phyloP scores from a whole-genome alignment of 2,797 vertebrate species.

The Urophycis tenuis region DNA sequence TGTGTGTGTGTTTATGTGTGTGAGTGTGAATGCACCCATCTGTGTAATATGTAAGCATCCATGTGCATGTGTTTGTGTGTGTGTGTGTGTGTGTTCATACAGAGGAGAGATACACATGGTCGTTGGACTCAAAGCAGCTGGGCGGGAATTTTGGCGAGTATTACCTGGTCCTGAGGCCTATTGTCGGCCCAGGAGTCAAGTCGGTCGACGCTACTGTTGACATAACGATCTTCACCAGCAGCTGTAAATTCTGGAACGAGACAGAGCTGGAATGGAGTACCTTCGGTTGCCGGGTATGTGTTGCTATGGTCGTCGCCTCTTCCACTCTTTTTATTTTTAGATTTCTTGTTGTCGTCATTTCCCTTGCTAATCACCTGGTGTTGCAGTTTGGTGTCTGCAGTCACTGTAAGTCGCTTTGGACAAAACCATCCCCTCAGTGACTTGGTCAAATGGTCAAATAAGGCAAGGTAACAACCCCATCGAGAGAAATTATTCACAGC shows the following conservation, averaged over 20 bases:
- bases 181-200: slow-evolving; percentile 68
- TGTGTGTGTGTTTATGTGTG: neutral
- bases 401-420: neutral
- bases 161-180: slow-evolving; percentile 75
- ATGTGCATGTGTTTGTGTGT: slow-evolving; percentile 10
- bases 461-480: neutral
- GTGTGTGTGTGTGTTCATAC: slow-evolving; percentile 27
- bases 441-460: neutral
- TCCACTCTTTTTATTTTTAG: neutral
- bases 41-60: neutral
- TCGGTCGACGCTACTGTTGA: slow-evolving; percentile 65
- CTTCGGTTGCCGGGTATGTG: slow-evolving; percentile 80
- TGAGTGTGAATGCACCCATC: neutral
- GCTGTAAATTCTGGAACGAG: slow-evolving; percentile 84
- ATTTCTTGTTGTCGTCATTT: neutral
- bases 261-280: slow-evolving; percentile 68
- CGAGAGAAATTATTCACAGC: neutral
- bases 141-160: slow-evolving; percentile 71
- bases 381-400: neutral
- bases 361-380: neutral
- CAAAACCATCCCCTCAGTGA: neutral
- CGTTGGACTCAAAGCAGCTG: slow-evolving; percentile 70
- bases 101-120: slow-evolving; percentile 81
- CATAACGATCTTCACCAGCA: slow-evolving; percentile 74
- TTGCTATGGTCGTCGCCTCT: neutral